These are phyloP conservation scores for Drosophila athabasca DNA, from an alignment of 1,140 invertebrate species.

Conservation along the genomic window DNA sequence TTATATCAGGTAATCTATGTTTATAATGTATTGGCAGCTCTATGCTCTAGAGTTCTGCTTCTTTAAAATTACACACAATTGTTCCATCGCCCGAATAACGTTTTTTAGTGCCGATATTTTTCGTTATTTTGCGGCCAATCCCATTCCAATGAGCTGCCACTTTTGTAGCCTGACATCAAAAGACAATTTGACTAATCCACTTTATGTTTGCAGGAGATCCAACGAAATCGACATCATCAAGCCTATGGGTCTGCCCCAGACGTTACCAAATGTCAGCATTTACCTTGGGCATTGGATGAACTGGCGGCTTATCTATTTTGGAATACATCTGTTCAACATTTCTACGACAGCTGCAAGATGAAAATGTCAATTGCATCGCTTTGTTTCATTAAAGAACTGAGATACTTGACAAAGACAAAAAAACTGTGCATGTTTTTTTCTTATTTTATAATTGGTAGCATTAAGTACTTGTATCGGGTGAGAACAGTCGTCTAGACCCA, in stretches of 20 bases:
- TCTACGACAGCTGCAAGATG: too few species aligned
- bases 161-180: neutral
- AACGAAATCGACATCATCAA: conserved; percentile 14
- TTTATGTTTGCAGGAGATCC: conserved; percentile 41
- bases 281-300: too few species aligned
- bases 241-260: neutral
- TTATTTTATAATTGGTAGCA: too few species aligned
- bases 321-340: neutral
- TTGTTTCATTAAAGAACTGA: too few species aligned
- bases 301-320: neutral
- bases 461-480: too few species aligned
- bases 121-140: conserved; percentile 23
- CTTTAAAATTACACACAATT: conserved; percentile 14
- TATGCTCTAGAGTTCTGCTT: conserved; percentile 19
- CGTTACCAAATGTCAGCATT: too few species aligned
- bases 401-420: too few species aligned
- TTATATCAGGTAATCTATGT: conserved; percentile 42
- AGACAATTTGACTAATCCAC: conserved; percentile 24
- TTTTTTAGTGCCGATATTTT: conserved; percentile 17
- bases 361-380: too few species aligned
- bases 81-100: conserved; percentile 26
- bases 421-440: too few species aligned
- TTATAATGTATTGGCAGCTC: conserved; percentile 22
- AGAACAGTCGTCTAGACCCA: too few species aligned
- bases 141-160: conserved; percentile 13